These are phyloP conservation scores for Isurus oxyrinchus DNA, from an alignment of 2,113 vertebrate genomes.

Conservation along the genomic window DNA sequence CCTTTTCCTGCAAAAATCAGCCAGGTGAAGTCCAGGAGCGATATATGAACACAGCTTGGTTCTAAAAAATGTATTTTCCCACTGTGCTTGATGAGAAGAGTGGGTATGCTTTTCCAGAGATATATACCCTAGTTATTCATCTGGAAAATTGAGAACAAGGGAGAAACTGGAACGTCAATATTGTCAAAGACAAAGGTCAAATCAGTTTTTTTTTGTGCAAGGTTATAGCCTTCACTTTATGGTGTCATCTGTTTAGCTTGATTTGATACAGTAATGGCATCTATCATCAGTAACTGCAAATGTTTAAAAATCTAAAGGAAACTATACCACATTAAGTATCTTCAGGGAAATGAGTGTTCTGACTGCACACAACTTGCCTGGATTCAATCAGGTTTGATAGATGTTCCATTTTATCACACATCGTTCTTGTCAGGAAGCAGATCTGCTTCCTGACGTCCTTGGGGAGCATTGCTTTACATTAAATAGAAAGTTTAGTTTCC, in stretches of 20 bases:
- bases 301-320: neutral
- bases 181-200: slow-evolving; percentile 7
- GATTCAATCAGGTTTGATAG: slow-evolving; percentile 27
- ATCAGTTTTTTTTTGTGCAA: neutral
- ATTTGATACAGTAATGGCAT: neutral
- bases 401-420: slow-evolving; percentile 25
- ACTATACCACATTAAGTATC: neutral
- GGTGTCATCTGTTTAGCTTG: neutral
- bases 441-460: neutral
- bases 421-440: neutral
- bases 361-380: neutral
- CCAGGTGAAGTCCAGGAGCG: neutral
- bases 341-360: slow-evolving; percentile 16
- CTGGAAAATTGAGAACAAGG: neutral
- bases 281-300: slow-evolving; percentile 15
- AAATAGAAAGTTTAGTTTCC: neutral
- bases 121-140: neutral
- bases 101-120: neutral
- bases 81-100: neutral
- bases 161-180: neutral
- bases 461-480: neutral
- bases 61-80: neutral
- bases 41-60: neutral
- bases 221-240: neutral
- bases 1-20: neutral